Conservation (phyloP, 2,797 vertebrate genomes). For the Adrianichthys oophorus region DNA sequence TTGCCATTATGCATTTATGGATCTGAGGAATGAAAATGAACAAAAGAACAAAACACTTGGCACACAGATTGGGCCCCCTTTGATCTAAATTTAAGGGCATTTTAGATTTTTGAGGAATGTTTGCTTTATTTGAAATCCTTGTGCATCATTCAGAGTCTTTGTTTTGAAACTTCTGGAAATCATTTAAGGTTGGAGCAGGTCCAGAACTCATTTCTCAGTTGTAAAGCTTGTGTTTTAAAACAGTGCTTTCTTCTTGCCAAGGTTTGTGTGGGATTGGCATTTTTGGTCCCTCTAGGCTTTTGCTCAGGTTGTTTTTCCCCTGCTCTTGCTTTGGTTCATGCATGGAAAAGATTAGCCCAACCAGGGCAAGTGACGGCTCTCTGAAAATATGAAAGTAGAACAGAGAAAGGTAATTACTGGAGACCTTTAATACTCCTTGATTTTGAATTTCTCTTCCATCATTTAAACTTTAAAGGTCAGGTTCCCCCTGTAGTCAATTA, state of each 20-base stretch:
- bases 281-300: neutral
- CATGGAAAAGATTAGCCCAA: constrained; percentile 15
- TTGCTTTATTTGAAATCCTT: neutral
- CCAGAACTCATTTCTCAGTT: constrained; percentile 7
- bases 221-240: constrained; percentile 4
- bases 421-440: constrained; percentile 16
- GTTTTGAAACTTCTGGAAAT: constrained; percentile 1
- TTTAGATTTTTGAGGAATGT: neutral
- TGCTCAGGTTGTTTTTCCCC: constrained; percentile 3
- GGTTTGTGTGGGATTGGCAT: constrained; percentile 17
- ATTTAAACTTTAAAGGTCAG: constrained; percentile 44
- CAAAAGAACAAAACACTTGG: neutral
- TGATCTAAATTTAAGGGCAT: neutral
- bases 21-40: neutral
- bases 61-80: no score
- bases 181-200: neutral
- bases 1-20: neutral
- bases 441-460: constrained; percentile 29
- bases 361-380: constrained; percentile 24
- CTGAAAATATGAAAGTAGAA: constrained; percentile 27
- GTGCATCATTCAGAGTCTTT: neutral
- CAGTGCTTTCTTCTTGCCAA: constrained; percentile 4
- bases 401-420: constrained; percentile 31
- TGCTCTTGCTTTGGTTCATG: constrained; percentile 16
- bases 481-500: constrained; percentile 27